Base-by-base conservation (phyloP, 2,888 invertebrate genomes). In the Tachina lurida region DNA sequence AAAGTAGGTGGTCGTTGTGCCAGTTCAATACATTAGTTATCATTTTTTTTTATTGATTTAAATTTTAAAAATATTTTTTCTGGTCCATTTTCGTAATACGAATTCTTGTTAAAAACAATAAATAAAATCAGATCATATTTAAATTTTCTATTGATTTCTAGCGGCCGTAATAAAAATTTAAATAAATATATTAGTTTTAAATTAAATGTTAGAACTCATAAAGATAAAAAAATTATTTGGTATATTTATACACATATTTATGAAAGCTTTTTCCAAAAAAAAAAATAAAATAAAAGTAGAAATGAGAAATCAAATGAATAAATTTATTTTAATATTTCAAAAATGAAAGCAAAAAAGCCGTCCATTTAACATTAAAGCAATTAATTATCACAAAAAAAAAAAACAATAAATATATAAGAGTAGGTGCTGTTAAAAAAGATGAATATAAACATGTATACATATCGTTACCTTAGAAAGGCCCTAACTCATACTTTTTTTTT, bases 271-370 rank as follows among this genome's bases (percentile, higher is more conserved):
- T 31, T 31, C 31, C 1, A 31, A 31, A 31, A 31, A 31, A 31
- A 49, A 7, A 15, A 49, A 49, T 22, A 22, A 54, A 54, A n/a
- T n/a, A n/a, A 22, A 22, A 56, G 15, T 12, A 22, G 13, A 56
- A 56, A 74, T 49, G 13, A 65, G 56, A 75, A 75, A 43, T 63
- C 63, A 75, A 41, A 75, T 62, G 52, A 52, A 63, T 65, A 65
- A 75, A 52, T 54, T 63, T 54, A 74, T 52, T 63, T 43, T 10
- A 49, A 43, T 22, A 54, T 43, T 13, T 13, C 10, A 2, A 13
- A 45, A 45, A 45, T 47, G 13, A 41, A 56, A 19, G 2, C 19
- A n/a, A 65, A 76, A 17, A 19, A 31, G 39, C 45, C 39, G 58
- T 17, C 67, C 15, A 3, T 49, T 58, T 58, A 13, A 58, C 31